phyloP scores from a whole-genome alignment of 2,113 vertebrate genomes.

The Etia nguti region DNA sequence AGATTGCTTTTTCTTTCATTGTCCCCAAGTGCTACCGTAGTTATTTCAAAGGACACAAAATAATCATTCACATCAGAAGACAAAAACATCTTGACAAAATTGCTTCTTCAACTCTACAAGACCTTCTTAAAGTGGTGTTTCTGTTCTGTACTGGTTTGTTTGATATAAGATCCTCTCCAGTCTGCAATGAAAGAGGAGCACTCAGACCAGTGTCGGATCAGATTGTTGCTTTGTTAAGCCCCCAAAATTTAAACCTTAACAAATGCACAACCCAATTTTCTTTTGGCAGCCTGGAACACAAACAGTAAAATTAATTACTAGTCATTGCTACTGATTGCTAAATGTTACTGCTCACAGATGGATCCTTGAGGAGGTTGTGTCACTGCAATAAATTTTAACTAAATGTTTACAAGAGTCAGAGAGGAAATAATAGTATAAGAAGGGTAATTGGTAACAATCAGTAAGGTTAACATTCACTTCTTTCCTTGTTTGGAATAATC shows the following conservation, averaged over 20 bases:
- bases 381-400: not conserved
- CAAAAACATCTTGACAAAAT: not conserved
- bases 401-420: not conserved
- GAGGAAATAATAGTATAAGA: not conserved
- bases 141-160: not conserved
- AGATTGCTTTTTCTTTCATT: slow-evolving; percentile 10
- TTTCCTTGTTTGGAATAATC: not conserved
- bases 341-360: not conserved
- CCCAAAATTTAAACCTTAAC: not conserved
- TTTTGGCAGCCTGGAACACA: not conserved
- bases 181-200: not conserved
- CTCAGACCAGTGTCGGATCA: not conserved
- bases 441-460: not conserved
- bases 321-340: not conserved
- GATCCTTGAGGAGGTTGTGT: not conserved
- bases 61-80: not conserved
- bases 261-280: not conserved
- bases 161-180: not conserved
- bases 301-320: not conserved
- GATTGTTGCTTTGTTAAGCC: not conserved
- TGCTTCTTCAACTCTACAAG: not conserved
- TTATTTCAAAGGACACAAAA: not conserved
- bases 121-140: not conserved
- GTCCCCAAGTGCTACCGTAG: not conserved
- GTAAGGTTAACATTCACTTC: not conserved